These are phyloP conservation scores for Callorhinus ursinus DNA, from an alignment of 2,113 vertebrate genomes.

Conservation along the genomic window DNA sequence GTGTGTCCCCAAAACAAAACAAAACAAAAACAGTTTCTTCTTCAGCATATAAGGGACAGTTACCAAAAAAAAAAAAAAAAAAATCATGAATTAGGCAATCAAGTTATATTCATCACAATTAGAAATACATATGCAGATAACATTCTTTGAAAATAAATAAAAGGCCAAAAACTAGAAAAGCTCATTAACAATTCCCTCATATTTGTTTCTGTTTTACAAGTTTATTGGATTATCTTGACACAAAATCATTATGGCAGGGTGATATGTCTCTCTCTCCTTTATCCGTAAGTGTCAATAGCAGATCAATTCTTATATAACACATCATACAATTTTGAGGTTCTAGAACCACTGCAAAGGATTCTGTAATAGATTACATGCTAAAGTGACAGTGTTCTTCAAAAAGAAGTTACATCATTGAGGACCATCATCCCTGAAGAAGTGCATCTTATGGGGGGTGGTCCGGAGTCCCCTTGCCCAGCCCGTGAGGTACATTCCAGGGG, in stretches of 20 bases:
- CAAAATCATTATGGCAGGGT: constrained; percentile 89
- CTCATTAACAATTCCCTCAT: background rate
- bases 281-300: constrained; percentile 90
- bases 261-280: constrained; percentile 84
- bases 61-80: background rate
- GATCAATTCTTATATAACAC: constrained; percentile 89
- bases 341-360: constrained; percentile 92
- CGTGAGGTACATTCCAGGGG: background rate
- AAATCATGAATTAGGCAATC: background rate
- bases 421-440: constrained; percentile 78
- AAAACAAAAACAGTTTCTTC: background rate
- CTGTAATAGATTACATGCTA: constrained; percentile 91
- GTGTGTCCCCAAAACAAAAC: background rate
- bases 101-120: background rate
- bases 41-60: background rate
- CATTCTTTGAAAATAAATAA: background rate
- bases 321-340: constrained; percentile 89
- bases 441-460: background rate
- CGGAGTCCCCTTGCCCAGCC: background rate
- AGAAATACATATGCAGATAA: background rate
- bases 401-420: constrained; percentile 71
- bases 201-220: constrained; percentile 80
- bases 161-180: background rate
- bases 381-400: constrained; percentile 87
- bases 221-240: constrained; percentile 93